phyloP scores from a whole-genome alignment of 2,888 invertebrate species.

The Aquatica leii region DNA sequence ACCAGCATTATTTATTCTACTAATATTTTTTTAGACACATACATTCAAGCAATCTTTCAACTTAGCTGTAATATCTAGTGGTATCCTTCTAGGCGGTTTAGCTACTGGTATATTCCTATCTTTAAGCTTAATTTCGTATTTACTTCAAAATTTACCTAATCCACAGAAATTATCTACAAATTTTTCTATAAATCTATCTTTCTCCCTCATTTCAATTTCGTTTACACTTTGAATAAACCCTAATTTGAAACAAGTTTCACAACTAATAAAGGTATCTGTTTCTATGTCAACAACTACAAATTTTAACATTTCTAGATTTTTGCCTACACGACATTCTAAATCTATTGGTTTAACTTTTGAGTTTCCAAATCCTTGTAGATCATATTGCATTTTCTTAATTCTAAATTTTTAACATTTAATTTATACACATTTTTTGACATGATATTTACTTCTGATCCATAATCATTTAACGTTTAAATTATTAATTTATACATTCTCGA shows the following conservation, averaged over 20 bases:
- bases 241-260: too few relatives aligned
- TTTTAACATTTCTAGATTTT: background rate
- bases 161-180: background rate
- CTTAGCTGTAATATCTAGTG: background rate
- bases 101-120: background rate
- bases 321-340: too few relatives aligned
- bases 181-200: background rate
- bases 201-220: background rate
- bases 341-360: background rate
- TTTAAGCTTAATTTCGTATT: background rate
- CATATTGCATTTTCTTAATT: too few relatives aligned
- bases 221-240: too few relatives aligned
- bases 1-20: background rate
- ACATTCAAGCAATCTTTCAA: background rate
- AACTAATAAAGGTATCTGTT: background rate
- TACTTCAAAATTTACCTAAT: background rate
- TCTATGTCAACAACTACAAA: too few relatives aligned
- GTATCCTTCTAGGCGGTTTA: background rate
- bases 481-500: background rate
- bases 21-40: background rate
- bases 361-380: too few relatives aligned
- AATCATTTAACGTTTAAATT: background rate
- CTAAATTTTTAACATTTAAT: background rate
- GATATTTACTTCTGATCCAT: background rate
- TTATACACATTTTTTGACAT: background rate